Evolutionary conservation across 2,113 vertebrate genomes (phyloP).

Genomic region (Colius striatus): DNA sequence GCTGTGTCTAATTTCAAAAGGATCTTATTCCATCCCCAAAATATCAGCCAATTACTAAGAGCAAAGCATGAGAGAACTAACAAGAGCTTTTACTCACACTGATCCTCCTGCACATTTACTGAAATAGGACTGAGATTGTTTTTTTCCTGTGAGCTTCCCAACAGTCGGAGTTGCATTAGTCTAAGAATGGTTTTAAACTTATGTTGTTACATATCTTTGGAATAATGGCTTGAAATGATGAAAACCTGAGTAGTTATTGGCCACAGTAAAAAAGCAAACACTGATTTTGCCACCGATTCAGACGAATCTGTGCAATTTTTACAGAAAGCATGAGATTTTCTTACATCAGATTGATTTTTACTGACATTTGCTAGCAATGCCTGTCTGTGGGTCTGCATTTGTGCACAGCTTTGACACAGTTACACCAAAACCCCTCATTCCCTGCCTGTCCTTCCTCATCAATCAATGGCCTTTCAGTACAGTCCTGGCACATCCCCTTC

Average conservation of each 20-base stretch:
- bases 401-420: background rate
- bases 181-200: background rate
- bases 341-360: background rate
- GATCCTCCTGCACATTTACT: background rate
- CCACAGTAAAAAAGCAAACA: background rate
- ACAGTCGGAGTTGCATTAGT: background rate
- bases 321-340: background rate
- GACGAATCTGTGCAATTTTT: background rate
- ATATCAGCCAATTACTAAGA: slow-evolving; percentile 35
- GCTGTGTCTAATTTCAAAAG: slow-evolving; percentile 50
- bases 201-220: background rate
- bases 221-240: background rate
- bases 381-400: background rate
- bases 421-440: background rate
- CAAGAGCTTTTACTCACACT: background rate
- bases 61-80: background rate
- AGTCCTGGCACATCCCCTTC: background rate
- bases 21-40: slow-evolving; percentile 24
- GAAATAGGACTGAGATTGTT: background rate
- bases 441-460: background rate
- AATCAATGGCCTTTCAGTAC: background rate
- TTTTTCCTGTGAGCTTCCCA: background rate
- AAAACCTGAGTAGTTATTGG: background rate
- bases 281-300: background rate
- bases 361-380: background rate